A percentile compares a stretch with the other conserved stretches of the same genome.
Evolutionary conservation across 2,113 vertebrate species (phyloP).

Genomic region (Paedocypris sp.): DNA sequence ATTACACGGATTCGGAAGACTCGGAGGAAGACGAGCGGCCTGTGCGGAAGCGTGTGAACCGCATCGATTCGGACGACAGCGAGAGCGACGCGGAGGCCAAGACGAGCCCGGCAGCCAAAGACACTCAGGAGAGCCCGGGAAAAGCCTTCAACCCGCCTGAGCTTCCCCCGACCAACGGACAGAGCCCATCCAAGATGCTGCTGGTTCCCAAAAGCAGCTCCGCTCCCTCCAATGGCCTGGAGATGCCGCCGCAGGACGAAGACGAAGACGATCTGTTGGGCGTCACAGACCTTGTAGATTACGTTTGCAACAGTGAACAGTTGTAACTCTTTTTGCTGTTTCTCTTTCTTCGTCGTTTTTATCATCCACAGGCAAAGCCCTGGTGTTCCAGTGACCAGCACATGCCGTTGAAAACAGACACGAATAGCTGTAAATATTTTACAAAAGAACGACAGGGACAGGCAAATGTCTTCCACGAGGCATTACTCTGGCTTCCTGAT

Average conservation of each 20-base stretch:
- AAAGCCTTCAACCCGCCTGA: constrained; percentile 78
- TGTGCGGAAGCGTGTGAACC: constrained; percentile 78
- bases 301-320: constrained; percentile 99
- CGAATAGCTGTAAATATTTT: constrained; percentile 28
- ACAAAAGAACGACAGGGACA: neutral
- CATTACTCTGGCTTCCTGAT: no score
- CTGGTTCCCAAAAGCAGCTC: constrained; percentile 67
- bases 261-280: constrained; percentile 96
- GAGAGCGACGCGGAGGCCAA: constrained; percentile 44
- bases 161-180: constrained; percentile 79
- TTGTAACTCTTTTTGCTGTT: constrained; percentile 68
- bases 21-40: constrained; percentile 71
- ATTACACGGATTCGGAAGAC: constrained; percentile 51
- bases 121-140: constrained; percentile 65
- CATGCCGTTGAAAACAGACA: no score
- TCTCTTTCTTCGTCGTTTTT: constrained; percentile 46
- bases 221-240: constrained; percentile 64
- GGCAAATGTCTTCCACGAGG: neutral
- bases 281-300: constrained; percentile 98
- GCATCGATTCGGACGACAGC: constrained; percentile 74
- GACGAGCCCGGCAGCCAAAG: constrained; percentile 62
- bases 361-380: no score
- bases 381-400: no score
- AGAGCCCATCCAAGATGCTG: constrained; percentile 58
- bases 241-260: constrained; percentile 73